Base-by-base conservation (phyloP, 2,797 vertebrate species). In the Esox lucius region DNA sequence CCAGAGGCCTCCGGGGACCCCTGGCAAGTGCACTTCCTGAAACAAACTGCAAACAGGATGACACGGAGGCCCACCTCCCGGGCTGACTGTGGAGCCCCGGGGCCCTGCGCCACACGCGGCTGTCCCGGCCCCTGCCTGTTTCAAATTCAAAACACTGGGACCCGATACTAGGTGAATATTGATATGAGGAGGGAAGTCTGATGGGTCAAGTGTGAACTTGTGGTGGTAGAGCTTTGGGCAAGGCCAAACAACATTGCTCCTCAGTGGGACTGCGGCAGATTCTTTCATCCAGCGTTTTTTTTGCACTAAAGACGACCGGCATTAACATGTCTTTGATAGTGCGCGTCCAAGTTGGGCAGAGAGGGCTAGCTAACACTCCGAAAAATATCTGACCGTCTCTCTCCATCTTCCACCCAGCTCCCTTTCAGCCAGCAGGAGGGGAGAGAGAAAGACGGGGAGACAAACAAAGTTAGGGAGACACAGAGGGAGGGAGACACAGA, bases 241-340 rank as follows among this genome's bases (percentile, higher is more conserved):
- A 31, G 71, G 80, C 49, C 72, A 68, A 48, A 35, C 12, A 61
- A n/a, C 16, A 74, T 65, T 72, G 72, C 68, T 71, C 53, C 64
- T 48, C 76, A 70, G 65, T 76, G 75, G 81, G 75, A 74, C 79
- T 73, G 39, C 72, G 17, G 64, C 80, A 75, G 78, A 79, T 83
- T 86, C 81, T 87, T 86, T 88, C 78, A 84, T 84, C 81, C 78
- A 69, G 5, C 75, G 61, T n/a, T 46, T 75, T 75, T 80, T 78
- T 81, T 84, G 87, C 83, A 79, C 82, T 75, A 7, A 39, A 81
- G 74, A 80, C 83, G 80, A 82, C 84, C 78, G 83, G 86, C 85
- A 87, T 90, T 90, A 87, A 78, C 85, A 85, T 90, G 77, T 87
- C 85, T 88, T 87, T 89, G 87, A 89, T 84, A 87, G 82, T 49